Evolutionary conservation across 2,888 invertebrate genomes (phyloP).

Genomic region (Mythimna lalbum): DNA sequence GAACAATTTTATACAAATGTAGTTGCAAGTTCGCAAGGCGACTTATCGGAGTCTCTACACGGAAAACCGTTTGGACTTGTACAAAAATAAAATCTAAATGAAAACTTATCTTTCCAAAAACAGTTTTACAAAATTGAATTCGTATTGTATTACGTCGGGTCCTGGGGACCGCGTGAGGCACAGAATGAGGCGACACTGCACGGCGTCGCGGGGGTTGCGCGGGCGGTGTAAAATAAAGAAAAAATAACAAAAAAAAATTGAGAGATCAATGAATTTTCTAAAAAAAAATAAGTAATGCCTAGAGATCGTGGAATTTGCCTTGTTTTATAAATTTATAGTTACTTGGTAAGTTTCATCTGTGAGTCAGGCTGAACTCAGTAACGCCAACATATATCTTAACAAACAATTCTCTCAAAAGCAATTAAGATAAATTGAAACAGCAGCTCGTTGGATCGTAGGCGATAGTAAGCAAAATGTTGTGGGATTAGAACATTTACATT

Average conservation of each 20-base stretch:
- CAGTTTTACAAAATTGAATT: slow-evolving; percentile 63
- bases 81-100: slow-evolving; percentile 63
- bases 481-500: slow-evolving; percentile 1
- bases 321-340: slow-evolving; percentile 16
- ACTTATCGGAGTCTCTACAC: slow-evolving; percentile 60
- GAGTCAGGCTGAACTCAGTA: background rate
- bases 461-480: slow-evolving; percentile 5
- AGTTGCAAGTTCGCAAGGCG: slow-evolving; percentile 56
- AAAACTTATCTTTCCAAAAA: slow-evolving; percentile 58
- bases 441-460: slow-evolving; percentile 1
- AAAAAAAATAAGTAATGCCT: no score
- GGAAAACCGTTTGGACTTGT: slow-evolving; percentile 61
- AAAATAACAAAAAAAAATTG: no score
- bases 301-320: slow-evolving; percentile 35
- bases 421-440: slow-evolving; percentile 18
- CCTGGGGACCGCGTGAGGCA: slow-evolving; percentile 57
- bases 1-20: slow-evolving; percentile 62
- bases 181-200: slow-evolving; percentile 60
- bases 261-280: no score
- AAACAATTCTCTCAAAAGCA: slow-evolving; percentile 12
- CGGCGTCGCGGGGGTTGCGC: slow-evolving; percentile 46
- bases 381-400: slow-evolving; percentile 8
- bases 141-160: slow-evolving; percentile 60
- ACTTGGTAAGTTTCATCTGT: slow-evolving; percentile 1
- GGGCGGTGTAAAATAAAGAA: slow-evolving; percentile 41